A percentile compares a stretch with the other conserved stretches of the same genome.
Evolutionary conservation across 2,113 vertebrate genomes (phyloP).

Genomic region (Halcyon senegalensis): DNA sequence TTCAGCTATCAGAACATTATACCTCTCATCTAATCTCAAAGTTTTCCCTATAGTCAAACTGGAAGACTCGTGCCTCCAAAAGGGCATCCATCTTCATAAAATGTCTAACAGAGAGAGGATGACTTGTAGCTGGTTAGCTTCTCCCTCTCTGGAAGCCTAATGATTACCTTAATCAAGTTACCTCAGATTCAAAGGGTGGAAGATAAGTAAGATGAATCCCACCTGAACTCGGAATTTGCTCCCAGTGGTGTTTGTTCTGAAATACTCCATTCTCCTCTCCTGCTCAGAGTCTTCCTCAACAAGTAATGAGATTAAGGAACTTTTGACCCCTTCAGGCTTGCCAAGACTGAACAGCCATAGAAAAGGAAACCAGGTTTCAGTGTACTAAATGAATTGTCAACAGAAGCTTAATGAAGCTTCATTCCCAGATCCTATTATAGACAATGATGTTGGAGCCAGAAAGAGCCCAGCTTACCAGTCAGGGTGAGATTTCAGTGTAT

Average conservation of each 20-base stretch:
- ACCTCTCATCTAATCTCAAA: background rate
- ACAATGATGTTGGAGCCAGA: background rate
- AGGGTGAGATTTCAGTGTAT: background rate
- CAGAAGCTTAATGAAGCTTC: background rate
- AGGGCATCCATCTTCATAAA: background rate
- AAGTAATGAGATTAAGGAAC: background rate
- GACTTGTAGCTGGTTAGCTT: background rate
- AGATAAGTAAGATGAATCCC: background rate
- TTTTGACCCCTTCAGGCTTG: background rate
- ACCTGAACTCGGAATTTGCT: background rate
- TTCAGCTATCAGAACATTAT: background rate
- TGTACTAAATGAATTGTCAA: background rate
- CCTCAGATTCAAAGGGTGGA: background rate
- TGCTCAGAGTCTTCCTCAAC: background rate
- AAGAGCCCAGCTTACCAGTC: background rate
- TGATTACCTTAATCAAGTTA: background rate
- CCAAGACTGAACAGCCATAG: background rate
- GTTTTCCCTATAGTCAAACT: background rate
- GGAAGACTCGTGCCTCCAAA: background rate
- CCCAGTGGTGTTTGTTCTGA: background rate
- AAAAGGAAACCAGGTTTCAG: background rate
- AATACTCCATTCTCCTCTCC: background rate
- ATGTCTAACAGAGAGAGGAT: background rate
- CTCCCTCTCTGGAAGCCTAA: background rate
- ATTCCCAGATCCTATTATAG: background rate